Conservation (phyloP, 1,140 invertebrate genomes). For the Dendroctonus valens region DNA sequence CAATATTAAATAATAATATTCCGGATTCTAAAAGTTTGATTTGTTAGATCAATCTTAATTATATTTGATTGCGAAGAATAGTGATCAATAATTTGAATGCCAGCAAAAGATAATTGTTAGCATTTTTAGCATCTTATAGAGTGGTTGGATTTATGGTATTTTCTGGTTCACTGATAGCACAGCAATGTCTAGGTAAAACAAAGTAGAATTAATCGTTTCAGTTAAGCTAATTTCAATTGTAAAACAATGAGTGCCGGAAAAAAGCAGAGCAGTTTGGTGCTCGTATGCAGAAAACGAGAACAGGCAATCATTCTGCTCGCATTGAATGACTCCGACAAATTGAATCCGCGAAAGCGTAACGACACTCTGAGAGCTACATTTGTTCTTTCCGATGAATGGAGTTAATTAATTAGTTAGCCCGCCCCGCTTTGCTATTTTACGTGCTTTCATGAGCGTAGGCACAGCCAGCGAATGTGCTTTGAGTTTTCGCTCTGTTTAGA, state of each 20-base stretch:
- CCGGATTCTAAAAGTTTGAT: too few species aligned
- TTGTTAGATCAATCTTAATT: too few species aligned
- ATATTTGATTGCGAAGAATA: too few species aligned
- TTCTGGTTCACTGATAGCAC: too few species aligned
- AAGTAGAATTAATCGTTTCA: constrained; percentile 8
- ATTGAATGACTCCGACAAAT: constrained; percentile 43
- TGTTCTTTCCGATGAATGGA: constrained; percentile 48
- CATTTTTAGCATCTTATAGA: too few species aligned
- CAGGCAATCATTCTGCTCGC: constrained; percentile 38
- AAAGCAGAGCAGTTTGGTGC: constrained; percentile 21
- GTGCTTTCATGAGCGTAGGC: constrained; percentile 12
- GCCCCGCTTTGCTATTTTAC: constrained; percentile 16
- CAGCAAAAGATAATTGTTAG: too few species aligned
- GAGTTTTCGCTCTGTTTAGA: too few species aligned
- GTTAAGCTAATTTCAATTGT: constrained; percentile 28
- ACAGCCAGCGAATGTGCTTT: not conserved
- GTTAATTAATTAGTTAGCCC: constrained; percentile 45
- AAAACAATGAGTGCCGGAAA: constrained; percentile 24
- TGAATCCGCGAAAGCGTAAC: constrained; percentile 45
- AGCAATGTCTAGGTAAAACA: not conserved
- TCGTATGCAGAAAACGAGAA: constrained; percentile 36
- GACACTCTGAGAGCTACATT: constrained; percentile 45
- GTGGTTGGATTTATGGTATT: too few species aligned
- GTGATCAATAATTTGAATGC: too few species aligned
- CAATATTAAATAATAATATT: too few species aligned